Evolutionary conservation across 2,888 invertebrate species (phyloP), one percentile per base, ranked within the genome.

Genomic region (Lasioglossum vierecki): DNA sequence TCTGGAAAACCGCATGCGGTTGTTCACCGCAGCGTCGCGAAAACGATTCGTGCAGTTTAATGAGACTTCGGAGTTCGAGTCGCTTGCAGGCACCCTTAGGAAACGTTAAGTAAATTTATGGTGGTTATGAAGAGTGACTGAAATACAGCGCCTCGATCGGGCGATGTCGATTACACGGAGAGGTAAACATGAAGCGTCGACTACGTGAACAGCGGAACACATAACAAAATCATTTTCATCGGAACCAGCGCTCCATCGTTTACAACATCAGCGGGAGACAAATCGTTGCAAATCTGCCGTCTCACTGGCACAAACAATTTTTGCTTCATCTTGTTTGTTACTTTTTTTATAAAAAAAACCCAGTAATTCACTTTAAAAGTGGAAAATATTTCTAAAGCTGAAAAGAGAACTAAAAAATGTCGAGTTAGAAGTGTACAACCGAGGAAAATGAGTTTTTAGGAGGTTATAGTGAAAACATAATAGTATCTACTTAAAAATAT

Each of bases 41-140:
- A 81, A 83, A 81, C 63, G 72, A 81, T 71, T 83, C 53, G 44
- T 49, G 35, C 44, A 63, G 75, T 80, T 83, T 83, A 83, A 80
- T 75, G 81, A 83, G 39, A 76, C 60, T 80, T 63, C 15, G 15
- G 57, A 75, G 75, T 83, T 76, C 18, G 49, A 80, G 71, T 44
- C 83, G 41, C 75, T 71, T 11, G n/a, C 63, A 41, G 35, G 35
- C 46, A 57, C 70, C 35, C 35, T 71, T 13, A 35, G 41, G 41
- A 8, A 76, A 72, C 71, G 53, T 72, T 66, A 71, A 72, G 63
- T 66, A 81, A 83, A 82, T 82, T 82, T 76, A 76, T 44, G 63
- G 35, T 15, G 68, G 70, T 80, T 80, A 72, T 63, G 76, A 76
- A 35, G 46, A 22, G 49, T 49, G 13, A 18, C 26, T 49, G 70